Conservation (phyloP, 2,888 invertebrate genomes). For the Crematogaster levior region DNA sequence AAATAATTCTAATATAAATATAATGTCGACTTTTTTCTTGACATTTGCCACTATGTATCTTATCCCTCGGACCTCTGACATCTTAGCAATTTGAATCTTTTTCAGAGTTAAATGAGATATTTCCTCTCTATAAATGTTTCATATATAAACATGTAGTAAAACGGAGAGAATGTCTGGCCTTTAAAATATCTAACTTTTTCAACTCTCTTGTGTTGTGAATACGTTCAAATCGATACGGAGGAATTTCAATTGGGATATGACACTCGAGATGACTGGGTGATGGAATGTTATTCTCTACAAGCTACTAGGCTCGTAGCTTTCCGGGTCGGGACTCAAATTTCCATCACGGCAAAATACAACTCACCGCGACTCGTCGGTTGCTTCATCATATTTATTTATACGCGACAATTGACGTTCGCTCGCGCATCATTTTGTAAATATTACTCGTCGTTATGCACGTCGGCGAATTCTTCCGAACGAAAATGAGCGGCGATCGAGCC, state of each 20-base stretch:
- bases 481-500: constrained; percentile 64
- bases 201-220: background rate
- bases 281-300: constrained; percentile 6
- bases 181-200: background rate
- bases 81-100: constrained; percentile 16
- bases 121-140: background rate
- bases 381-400: constrained; percentile 45
- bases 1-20: background rate
- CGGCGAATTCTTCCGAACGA: constrained; percentile 61
- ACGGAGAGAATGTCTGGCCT: background rate
- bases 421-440: constrained; percentile 74
- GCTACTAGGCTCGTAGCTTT: background rate
- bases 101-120: background rate
- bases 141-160: background rate
- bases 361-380: background rate
- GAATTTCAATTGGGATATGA: background rate
- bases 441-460: constrained; percentile 50
- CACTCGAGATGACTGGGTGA: background rate
- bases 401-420: constrained; percentile 32
- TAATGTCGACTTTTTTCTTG: background rate
- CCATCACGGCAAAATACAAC: constrained; percentile 15
- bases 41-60: background rate
- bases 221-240: background rate
- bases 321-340: constrained; percentile 4
- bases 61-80: constrained; percentile 10